A percentile compares a stretch with the other conserved stretches of the same genome.
Conservation (phyloP, 2,113 vertebrate species). For the Choloepus hoffmanni region DNA sequence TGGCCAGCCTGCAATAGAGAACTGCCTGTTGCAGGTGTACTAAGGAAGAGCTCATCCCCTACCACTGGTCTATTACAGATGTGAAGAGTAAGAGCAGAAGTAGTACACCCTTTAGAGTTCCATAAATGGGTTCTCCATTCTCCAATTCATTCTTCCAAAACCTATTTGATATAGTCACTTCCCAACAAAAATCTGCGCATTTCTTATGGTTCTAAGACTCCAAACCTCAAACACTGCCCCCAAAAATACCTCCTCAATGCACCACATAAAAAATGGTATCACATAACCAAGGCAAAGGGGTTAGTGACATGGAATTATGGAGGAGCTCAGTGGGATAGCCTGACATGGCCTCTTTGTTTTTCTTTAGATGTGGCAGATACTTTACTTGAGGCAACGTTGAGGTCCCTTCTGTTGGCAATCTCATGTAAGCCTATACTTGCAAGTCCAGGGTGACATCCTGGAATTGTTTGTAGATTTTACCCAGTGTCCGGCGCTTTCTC, state of each 20-base stretch:
- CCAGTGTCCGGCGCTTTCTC: no score
- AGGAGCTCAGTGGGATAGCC: background rate
- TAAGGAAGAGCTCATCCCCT: no score
- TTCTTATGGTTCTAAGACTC: background rate
- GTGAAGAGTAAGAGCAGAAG: background rate
- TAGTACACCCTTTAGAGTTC: background rate
- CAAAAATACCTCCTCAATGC: background rate
- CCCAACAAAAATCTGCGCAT: background rate
- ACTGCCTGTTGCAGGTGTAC: background rate
- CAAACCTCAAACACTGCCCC: no score
- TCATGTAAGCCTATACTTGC: background rate
- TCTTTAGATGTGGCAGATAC: background rate
- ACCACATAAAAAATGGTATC: background rate
- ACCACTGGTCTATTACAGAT: background rate
- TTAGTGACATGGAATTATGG: background rate
- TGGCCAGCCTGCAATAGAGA: background rate
- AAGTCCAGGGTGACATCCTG: background rate
- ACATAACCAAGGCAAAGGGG: background rate
- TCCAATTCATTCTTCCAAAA: background rate
- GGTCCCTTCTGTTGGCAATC: background rate
- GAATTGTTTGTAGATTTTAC: background rate
- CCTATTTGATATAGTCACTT: no score
- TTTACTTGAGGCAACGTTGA: no score
- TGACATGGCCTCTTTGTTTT: background rate
- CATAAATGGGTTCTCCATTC: background rate